Evolutionary conservation across 2,888 invertebrate genomes (phyloP).

Genomic region (Cheilosia vulpina): DNA sequence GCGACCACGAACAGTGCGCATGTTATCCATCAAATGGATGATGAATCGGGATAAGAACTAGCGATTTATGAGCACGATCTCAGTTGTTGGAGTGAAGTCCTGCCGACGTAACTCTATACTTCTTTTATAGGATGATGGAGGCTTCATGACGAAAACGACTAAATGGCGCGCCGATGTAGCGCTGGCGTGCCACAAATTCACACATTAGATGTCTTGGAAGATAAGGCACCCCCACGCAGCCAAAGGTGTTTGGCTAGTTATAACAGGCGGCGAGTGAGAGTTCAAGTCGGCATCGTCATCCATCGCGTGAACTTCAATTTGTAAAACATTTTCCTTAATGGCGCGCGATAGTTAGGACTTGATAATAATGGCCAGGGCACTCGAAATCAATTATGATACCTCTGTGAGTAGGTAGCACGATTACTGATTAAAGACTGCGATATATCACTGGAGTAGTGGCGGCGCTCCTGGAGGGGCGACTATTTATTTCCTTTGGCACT

Average conservation of each 20-base stretch:
- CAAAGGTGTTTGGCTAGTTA: constrained; percentile 26
- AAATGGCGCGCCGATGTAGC: background rate
- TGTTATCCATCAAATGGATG: constrained; percentile 56
- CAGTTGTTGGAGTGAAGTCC: constrained; percentile 46
- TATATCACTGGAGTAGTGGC: constrained; percentile 34
- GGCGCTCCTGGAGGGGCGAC: background rate
- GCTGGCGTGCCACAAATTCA: constrained; percentile 50
- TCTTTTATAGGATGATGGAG: background rate
- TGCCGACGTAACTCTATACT: constrained; percentile 5
- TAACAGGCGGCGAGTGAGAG: background rate
- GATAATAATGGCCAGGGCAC: constrained; percentile 61
- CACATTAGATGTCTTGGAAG: constrained; percentile 44
- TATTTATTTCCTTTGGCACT: constrained; percentile 34
- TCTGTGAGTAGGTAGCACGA: constrained; percentile 57
- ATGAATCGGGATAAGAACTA: constrained; percentile 18
- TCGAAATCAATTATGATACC: constrained; percentile 68
- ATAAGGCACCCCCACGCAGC: constrained; percentile 30
- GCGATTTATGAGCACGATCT: constrained; percentile 26
- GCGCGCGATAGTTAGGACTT: constrained; percentile 51
- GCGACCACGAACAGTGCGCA: constrained; percentile 56
- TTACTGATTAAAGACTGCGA: constrained; percentile 64
- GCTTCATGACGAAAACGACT: background rate
- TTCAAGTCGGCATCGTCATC: constrained; percentile 63
- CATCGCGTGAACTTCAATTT: constrained; percentile 82
- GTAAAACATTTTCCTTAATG: constrained; percentile 77